Conservation (phyloP, 2,888 invertebrate species). For the Erannis defoliaria region DNA sequence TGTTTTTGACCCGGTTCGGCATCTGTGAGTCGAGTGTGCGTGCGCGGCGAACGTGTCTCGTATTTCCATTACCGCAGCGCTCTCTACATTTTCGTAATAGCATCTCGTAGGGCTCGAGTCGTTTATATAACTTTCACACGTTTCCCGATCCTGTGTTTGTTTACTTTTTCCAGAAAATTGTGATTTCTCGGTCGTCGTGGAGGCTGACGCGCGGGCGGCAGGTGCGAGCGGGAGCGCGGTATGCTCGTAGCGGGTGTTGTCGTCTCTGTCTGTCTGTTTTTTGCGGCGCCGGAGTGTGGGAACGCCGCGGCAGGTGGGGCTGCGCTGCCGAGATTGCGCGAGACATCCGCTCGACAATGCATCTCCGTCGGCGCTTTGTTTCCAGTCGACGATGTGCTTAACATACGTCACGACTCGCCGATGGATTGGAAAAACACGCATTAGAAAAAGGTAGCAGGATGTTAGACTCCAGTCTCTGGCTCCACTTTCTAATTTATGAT, state of each 20-base stretch:
- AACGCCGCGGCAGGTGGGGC: conserved; percentile 85
- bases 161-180: conserved; percentile 75
- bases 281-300: conserved; percentile 87
- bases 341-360: conserved; percentile 86
- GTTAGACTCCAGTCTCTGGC: conserved; percentile 18
- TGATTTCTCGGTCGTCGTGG: conserved; percentile 72
- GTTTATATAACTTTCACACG: conserved; percentile 53
- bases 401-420: conserved; percentile 71
- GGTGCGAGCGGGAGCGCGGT: conserved; percentile 70
- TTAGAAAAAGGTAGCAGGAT: conserved; percentile 51
- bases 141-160: conserved; percentile 56
- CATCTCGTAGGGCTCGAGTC: conserved; percentile 72
- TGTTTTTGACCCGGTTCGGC: conserved; percentile 84
- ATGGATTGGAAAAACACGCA: conserved; percentile 61
- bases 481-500: conserved; percentile 31
- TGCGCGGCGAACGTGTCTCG: conserved; percentile 70
- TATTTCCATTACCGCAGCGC: conserved; percentile 76
- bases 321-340: conserved; percentile 84
- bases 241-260: conserved; percentile 54
- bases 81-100: conserved; percentile 84
- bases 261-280: conserved; percentile 80
- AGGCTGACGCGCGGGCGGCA: conserved; percentile 75
- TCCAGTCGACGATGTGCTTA: conserved; percentile 75
- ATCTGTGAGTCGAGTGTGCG: conserved; percentile 63
- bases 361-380: conserved; percentile 77